phyloP scores from a whole-genome alignment of 2,113 vertebrate genomes.

The Rhinopomastus cyanomelas region DNA sequence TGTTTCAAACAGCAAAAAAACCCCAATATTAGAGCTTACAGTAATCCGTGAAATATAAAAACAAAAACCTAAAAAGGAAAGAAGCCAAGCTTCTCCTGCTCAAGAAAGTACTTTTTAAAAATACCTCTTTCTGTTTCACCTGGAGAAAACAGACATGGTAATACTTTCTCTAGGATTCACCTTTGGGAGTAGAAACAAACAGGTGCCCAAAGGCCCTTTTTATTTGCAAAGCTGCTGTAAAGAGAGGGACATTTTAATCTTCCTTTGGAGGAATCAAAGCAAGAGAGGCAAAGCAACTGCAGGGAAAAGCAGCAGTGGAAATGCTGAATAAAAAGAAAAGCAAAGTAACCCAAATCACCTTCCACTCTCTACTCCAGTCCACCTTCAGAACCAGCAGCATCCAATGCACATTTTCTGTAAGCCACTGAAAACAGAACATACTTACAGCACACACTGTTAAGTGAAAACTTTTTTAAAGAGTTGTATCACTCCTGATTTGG shows the following conservation, averaged over 20 bases:
- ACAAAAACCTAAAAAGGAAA: neutral
- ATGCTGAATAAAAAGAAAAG: neutral
- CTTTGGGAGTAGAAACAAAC: neutral
- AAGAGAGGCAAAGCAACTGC: neutral
- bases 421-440: neutral
- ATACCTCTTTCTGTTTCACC: neutral
- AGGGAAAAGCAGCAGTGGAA: neutral
- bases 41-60: neutral
- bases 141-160: neutral
- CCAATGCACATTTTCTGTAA: neutral
- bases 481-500: neutral
- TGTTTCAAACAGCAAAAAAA: neutral
- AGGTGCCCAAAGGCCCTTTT: neutral
- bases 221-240: neutral
- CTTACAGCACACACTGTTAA: neutral
- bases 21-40: neutral
- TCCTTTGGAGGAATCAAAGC: neutral
- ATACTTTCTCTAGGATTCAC: neutral
- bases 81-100: neutral
- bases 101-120: neutral
- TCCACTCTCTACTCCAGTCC: neutral
- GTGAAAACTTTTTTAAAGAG: neutral
- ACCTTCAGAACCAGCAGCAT: neutral
- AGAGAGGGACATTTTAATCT: neutral
- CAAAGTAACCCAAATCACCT: neutral